Base-by-base conservation (phyloP, 2,888 invertebrate genomes). In the Heteromyza rotundicornis region DNA sequence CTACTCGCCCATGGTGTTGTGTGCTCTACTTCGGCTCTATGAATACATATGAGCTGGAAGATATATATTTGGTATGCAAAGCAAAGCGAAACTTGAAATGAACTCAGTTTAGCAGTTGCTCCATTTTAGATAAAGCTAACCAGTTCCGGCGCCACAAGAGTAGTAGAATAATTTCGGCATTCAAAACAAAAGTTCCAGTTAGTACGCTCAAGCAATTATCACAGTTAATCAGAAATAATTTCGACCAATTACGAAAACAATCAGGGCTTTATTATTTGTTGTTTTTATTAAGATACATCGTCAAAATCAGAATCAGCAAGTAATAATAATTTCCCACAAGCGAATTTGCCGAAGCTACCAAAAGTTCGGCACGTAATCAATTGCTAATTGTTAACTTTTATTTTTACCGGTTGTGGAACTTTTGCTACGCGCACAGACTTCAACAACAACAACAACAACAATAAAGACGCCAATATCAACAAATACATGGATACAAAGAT, bases 361-460 rank as follows among this genome's bases (percentile, higher is more conserved):
- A 56, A 56, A 56, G 47, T 56, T 50, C 20, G 20, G 57, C 57
- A 57, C 57, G 57, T 57, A 57, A 57, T 57, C 57, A 57, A 36
- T 50, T 57, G n/a, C 50, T 57, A 57, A 57, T 57, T 57, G 57
- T 57, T 50, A 57, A 49, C 50, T 57, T 57, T 57, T 47, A 47
- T 47, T 20, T 47, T 59, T 51, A 56, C 51, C 56, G 56, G 20
- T 51, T 55, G 51, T 58, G 52, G 55, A 57, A 62, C 44, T 51
- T 62, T 51, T 55, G 36, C 51, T 55, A 58, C 58, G 62, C 50
- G 54, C 32, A 5, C 62, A 54, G 58, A 52, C 57, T 44, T 44
- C 44, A 23, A 56, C 40, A 24, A 56, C 27, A 56, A 23, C 35
- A 52, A 59, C n/a, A 27, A 35, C 5, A 16, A 49, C 49, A 57